A percentile compares a stretch with the other conserved stretches of the same genome.
Evolutionary conservation across 2,888 invertebrate species (phyloP).

Genomic region (Leptogaster cylindrica): DNA sequence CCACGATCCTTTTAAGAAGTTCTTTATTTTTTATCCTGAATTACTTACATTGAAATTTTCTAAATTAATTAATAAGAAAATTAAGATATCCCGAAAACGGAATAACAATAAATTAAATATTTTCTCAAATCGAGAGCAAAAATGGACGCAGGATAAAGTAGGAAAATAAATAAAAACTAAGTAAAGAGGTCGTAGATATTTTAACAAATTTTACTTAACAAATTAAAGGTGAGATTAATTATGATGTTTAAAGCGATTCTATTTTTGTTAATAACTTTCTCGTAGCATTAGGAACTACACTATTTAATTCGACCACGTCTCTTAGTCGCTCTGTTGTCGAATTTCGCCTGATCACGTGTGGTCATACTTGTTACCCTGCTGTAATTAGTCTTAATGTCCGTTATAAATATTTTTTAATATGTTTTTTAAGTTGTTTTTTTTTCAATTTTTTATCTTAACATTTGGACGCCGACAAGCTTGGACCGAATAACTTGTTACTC

Average conservation of each 20-base stretch:
- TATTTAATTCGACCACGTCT: not conserved
- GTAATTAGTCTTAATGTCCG: slow-evolving; percentile 20
- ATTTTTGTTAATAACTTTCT: slow-evolving; percentile 30
- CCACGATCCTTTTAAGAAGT: too few relatives aligned
- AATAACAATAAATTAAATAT: too few relatives aligned
- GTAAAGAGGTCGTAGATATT: slow-evolving; percentile 26
- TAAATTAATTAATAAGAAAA: too few relatives aligned
- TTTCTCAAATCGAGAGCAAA: slow-evolving; percentile 1
- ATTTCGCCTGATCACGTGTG: slow-evolving; percentile 6
- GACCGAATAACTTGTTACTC: slow-evolving; percentile 23
- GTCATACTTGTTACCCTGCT: slow-evolving; percentile 26
- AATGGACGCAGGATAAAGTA: not conserved
- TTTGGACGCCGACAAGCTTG: slow-evolving; percentile 6
- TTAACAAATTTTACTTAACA: slow-evolving; percentile 34
- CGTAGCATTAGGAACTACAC: slow-evolving; percentile 1
- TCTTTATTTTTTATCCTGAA: too few relatives aligned
- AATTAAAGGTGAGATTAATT: slow-evolving; percentile 13
- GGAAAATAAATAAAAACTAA: slow-evolving; percentile 19
- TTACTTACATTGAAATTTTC: too few relatives aligned
- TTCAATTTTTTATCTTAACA: slow-evolving; percentile 13
- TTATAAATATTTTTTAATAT: slow-evolving; percentile 14
- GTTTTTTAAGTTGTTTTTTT: not conserved
- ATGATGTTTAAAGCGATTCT: slow-evolving; percentile 16
- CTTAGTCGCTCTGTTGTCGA: slow-evolving; percentile 9
- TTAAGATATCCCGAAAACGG: too few relatives aligned